Base-by-base conservation (phyloP, 2,113 vertebrate genomes). In the Ceuthmochares aereus region DNA sequence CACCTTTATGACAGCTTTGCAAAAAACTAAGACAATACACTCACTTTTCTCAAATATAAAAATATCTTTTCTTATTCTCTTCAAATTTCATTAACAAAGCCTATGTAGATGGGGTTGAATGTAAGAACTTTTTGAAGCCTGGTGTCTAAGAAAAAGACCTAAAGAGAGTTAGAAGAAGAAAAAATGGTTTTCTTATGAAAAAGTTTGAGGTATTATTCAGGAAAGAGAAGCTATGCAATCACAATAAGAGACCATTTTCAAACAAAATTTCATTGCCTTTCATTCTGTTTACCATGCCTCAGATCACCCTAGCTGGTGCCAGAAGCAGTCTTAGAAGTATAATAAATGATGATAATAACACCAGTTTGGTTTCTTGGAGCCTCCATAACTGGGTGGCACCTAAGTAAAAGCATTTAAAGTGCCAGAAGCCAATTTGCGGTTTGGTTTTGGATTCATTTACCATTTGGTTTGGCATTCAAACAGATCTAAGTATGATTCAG, bases 381-480 rank as follows among this genome's bases (percentile, higher is more conserved):
- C 77, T 94, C 67, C 87, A 58, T 89, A 96, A 62, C 83, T 92
- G 94, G 93, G 93, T 96, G 97, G 96, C 87, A 97, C 69, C 92
- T 91, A 96, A 97, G 95, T 87, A 92, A 87, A 96, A 90, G 75
- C 58, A 88, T 89, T 74, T 86, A 36, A 97, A 95, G 66, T 9
- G 79, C 94, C 93, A 96, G 94, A 70, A 93, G 76, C 59, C 89
- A 94, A 84, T 94, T 45, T 96, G 96, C 0, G 47, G 94, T 84
- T 94, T 93, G 82, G 91, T 91, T 96, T 95, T 93, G 93, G 93
- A 96, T 89, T 90, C 9, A 93, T 93, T 89, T 91, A 93, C 75
- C 82, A 83, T 96, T 94, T 94, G 82, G 88, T 90, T 95, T 96
- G 93, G 94, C 92, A 96, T 96, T 90, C 84, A 94, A 95, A 82